These are phyloP conservation scores for Echiichthys vipera DNA, from an alignment of 2,797 vertebrate genomes.

Conservation along the genomic window DNA sequence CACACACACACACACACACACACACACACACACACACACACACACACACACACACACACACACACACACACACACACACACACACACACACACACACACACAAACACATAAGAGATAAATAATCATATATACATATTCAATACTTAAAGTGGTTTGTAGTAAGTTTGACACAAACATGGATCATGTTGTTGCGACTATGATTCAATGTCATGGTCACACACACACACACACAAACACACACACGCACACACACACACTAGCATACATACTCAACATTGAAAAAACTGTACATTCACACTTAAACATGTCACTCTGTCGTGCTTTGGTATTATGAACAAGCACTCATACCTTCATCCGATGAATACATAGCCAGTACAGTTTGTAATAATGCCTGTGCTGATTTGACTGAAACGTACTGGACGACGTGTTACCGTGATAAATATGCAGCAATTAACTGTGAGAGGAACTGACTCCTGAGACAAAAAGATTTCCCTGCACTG, in stretches of 20 bases:
- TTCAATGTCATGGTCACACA: slow-evolving; percentile 21
- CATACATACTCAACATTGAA: not conserved
- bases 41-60: too few relatives aligned
- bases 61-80: too few relatives aligned
- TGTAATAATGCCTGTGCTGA: not conserved
- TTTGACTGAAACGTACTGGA: not conserved
- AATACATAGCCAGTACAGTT: slow-evolving; percentile 19
- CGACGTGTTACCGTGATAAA: not conserved
- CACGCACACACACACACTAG: slow-evolving; percentile 28
- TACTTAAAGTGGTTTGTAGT: slow-evolving; percentile 13
- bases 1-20: too few relatives aligned
- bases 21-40: too few relatives aligned
- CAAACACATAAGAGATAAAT: too few relatives aligned
- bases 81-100: too few relatives aligned
- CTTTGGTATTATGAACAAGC: not conserved
- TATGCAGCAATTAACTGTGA: not conserved
- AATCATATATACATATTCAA: not conserved
- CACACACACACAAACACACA: slow-evolving; percentile 35
- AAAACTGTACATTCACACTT: slow-evolving; percentile 3
- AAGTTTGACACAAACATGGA: not conserved
- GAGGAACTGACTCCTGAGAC: not conserved
- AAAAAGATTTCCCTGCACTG: not conserved
- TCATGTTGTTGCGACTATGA: not conserved
- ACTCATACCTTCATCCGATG: not conserved
- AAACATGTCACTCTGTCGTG: not conserved